These are phyloP conservation scores for Agrilus planipennis DNA, from an alignment of 1,140 invertebrate genomes.

Conservation along the genomic window DNA sequence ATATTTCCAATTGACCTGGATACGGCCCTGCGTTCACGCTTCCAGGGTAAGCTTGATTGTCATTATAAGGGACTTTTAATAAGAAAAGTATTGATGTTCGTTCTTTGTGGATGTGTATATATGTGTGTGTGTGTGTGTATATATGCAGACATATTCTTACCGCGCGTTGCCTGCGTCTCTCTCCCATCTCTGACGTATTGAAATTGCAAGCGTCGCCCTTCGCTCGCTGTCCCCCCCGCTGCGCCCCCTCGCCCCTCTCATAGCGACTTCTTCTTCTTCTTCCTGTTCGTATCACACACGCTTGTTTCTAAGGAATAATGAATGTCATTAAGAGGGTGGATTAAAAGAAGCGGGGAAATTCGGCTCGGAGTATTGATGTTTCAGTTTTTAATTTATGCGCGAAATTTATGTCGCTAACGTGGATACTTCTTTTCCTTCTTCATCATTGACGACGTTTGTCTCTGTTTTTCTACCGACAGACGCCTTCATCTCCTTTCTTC, in stretches of 20 bases:
- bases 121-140: no score
- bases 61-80: conserved; percentile 36
- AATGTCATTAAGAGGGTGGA: conserved; percentile 22
- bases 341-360: conserved; percentile 26
- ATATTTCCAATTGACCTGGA: no score
- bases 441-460: no score
- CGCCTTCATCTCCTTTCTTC: no score
- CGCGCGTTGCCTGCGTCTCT: conserved; percentile 16
- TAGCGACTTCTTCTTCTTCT: conserved; percentile 4
- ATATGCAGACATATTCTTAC: conserved; percentile 31
- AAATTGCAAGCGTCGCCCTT: conserved; percentile 9
- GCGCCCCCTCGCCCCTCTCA: conserved; percentile 5
- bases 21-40: no score
- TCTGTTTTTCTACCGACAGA: no score
- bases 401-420: no score
- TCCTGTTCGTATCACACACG: conserved; percentile 16
- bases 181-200: no score
- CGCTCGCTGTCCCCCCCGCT: conserved; percentile 9
- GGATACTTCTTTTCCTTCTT: no score
- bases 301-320: conserved; percentile 14
- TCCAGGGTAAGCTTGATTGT: conserved; percentile 32
- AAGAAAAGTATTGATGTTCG: conserved; percentile 37
- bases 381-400: conserved; percentile 29
- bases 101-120: conserved; percentile 34
- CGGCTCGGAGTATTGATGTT: conserved; percentile 30